Base-by-base conservation (phyloP, 2,888 invertebrate genomes). In the Andrena bicolor region DNA sequence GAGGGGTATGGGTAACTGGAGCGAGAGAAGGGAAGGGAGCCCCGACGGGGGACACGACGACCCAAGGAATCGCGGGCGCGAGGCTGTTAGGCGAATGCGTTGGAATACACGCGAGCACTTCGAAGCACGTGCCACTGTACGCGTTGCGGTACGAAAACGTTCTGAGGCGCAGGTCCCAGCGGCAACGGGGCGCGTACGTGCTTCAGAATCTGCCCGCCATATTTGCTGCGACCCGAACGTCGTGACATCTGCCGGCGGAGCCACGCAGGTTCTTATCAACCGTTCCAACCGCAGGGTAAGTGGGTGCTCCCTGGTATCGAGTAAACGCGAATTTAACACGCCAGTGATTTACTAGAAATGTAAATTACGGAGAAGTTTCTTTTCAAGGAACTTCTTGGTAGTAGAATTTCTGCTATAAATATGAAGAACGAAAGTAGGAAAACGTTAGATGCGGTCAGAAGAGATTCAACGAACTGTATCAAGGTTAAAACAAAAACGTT, bases 81-180 rank as follows among this genome's bases (percentile, higher is more conserved):
- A 51, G 1, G 7, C 2, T 49, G 6, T 10, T 16, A 16, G 56
- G 61, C 49, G 32, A 49, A n/a, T n/a, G n/a, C n/a, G n/a, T n/a
- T n/a, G n/a, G n/a, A n/a, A 23, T 26, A 56, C 56, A 69, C 32
- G 20, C 48, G 63, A 32, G 65, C 20, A 66, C 35, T 51, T 64
- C 26, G 20, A 64, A 82, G 23, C 89, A 87, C 75, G 87, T 84
- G 82, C 61, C 63, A 66, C 76, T 63, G 70, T 76, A 80, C 87
- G 76, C 86, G 85, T 69, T 85, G 86, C 86, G 49, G 85, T 82
- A 80, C 75, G 69, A 84, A 88, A 88, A 86, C 84, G 79, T 78
- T 86, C 83, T 83, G 86, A 82, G 58, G 87, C 84, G 84, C 86
- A 86, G 51, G 87, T 81, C 81, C 64, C 72, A 32, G 20, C 82